Conservation (phyloP, 1,140 invertebrate genomes). For the Anthonomus grandis region DNA sequence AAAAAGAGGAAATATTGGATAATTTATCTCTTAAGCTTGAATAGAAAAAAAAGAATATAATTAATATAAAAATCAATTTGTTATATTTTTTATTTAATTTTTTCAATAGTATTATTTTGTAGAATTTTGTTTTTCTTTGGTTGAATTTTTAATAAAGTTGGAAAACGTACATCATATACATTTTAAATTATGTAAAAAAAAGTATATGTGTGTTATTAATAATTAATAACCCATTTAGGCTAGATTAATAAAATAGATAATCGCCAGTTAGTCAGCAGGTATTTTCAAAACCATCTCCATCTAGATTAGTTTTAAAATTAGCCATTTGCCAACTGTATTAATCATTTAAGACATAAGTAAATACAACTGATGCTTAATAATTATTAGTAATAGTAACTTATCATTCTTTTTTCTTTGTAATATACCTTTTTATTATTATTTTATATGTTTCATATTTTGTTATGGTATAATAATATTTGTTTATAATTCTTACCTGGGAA, state of each 20-base stretch:
- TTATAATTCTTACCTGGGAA: too few species aligned
- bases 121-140: not conserved
- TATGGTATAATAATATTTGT: too few species aligned
- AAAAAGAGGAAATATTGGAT: too few species aligned
- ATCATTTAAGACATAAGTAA: not conserved
- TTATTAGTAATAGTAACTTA: not conserved
- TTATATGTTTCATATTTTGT: too few species aligned
- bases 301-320: too few species aligned
- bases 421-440: too few species aligned
- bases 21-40: not conserved
- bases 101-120: not conserved
- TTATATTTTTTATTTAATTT: not conserved
- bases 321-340: not conserved
- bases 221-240: too few species aligned
- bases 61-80: not conserved
- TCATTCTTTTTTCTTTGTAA: too few species aligned
- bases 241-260: not conserved
- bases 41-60: not conserved
- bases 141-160: not conserved
- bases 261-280: not conserved
- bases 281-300: not conserved
- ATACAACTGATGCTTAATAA: not conserved
- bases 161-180: not conserved
- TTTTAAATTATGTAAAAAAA: not conserved
- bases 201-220: not conserved